Evolutionary conservation across 2,888 invertebrate species (phyloP).

Genomic region (Mystacides longicornis): DNA sequence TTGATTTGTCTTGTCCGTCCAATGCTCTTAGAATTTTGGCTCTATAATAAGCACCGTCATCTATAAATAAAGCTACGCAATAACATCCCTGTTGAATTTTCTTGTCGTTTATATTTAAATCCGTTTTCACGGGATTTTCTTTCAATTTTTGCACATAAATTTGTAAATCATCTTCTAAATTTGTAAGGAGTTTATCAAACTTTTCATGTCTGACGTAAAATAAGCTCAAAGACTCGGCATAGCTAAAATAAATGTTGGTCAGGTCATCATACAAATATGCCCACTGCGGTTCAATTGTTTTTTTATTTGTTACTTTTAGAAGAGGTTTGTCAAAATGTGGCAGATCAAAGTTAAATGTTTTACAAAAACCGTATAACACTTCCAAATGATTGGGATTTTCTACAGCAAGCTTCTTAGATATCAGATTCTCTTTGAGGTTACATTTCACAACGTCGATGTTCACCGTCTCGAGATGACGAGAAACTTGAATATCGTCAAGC

Average conservation of each 20-base stretch:
- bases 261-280: slow-evolving; percentile 43
- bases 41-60: slow-evolving; percentile 39
- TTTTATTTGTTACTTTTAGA: neutral
- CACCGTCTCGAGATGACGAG: slow-evolving; percentile 44
- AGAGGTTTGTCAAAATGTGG: neutral
- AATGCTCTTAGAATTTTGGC: slow-evolving; percentile 39
- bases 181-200: slow-evolving; percentile 31
- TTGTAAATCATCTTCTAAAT: slow-evolving; percentile 39
- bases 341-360: slow-evolving; percentile 27
- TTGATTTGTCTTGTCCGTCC: slow-evolving; percentile 27
- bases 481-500: slow-evolving; percentile 54
- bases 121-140: neutral
- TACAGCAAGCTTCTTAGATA: slow-evolving; percentile 38
- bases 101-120: slow-evolving; percentile 20
- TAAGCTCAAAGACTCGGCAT: neutral
- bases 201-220: neutral
- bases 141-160: slow-evolving; percentile 30
- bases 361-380: slow-evolving; percentile 42
- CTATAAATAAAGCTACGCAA: slow-evolving; percentile 46
- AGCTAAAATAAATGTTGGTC: slow-evolving; percentile 40
- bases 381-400: slow-evolving; percentile 44
- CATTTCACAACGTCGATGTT: slow-evolving; percentile 47
- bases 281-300: slow-evolving; percentile 34
- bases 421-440: slow-evolving; percentile 47
- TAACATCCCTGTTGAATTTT: slow-evolving; percentile 37